Evolutionary conservation across 2,113 vertebrate genomes (phyloP).

Genomic region (Tragulus kanchil): DNA sequence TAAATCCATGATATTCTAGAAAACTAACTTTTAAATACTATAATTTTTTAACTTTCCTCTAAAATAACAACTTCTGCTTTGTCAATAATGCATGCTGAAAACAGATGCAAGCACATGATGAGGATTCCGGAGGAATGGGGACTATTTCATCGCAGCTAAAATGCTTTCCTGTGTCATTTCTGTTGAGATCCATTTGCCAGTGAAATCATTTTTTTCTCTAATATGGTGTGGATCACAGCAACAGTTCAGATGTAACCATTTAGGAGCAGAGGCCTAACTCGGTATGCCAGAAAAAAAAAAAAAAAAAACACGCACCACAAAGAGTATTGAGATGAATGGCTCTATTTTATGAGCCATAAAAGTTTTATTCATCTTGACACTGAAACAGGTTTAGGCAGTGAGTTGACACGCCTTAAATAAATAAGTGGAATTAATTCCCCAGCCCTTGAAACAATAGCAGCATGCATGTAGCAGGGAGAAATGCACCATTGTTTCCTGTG

Average conservation of each 20-base stretch:
- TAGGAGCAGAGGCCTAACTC: constrained; percentile 79
- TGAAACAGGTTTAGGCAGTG: constrained; percentile 96
- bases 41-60: constrained; percentile 59
- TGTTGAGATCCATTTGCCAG: constrained; percentile 66
- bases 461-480: constrained; percentile 85
- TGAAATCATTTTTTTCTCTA: constrained; percentile 73
- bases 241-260: constrained; percentile 77
- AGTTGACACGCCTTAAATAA: constrained; percentile 99
- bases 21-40: constrained; percentile 31
- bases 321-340: constrained; percentile 94
- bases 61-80: constrained; percentile 35
- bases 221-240: constrained; percentile 56
- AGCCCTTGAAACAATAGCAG: constrained; percentile 92
- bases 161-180: constrained; percentile 64
- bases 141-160: neutral
- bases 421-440: constrained; percentile 95
- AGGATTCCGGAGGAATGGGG: neutral
- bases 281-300: constrained; percentile 79
- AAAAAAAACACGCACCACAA: constrained; percentile 86
- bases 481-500: constrained; percentile 91
- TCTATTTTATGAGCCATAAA: constrained; percentile 99
- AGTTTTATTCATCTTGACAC: constrained; percentile 99
- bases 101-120: neutral
- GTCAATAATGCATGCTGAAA: constrained; percentile 50
- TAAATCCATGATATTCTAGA: neutral